Evolutionary conservation across 2,797 vertebrate genomes (phyloP).

Genomic region (Danio albolineatus): DNA sequence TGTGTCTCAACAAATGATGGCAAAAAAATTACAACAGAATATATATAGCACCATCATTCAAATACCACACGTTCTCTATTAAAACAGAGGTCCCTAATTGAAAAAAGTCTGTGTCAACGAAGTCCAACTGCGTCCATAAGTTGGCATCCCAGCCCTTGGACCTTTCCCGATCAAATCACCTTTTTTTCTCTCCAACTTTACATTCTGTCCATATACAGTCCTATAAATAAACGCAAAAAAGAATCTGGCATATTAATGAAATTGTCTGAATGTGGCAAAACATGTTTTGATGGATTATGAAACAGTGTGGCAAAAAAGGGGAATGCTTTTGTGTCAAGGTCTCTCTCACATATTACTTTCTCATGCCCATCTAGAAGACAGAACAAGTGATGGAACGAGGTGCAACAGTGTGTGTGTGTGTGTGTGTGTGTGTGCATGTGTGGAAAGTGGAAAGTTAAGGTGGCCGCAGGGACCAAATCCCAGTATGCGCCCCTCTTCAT

Average conservation of each 20-base stretch:
- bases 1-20: neutral
- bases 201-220: too few relatives aligned
- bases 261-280: neutral
- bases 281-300: constrained; percentile 3
- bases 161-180: too few relatives aligned
- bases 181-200: too few relatives aligned
- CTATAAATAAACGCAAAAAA: too few relatives aligned
- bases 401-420: neutral
- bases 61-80: neutral
- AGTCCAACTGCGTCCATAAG: too few relatives aligned
- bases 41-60: neutral
- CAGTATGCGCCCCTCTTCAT: constrained; percentile 17
- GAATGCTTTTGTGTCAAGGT: constrained; percentile 31
- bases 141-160: too few relatives aligned
- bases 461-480: constrained; percentile 32
- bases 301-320: neutral
- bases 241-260: neutral
- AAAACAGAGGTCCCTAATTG: neutral
- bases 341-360: constrained; percentile 3
- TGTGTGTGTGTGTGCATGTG: neutral
- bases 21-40: constrained; percentile 2
- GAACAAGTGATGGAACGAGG: constrained; percentile 10
- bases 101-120: neutral
- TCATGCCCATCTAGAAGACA: neutral
- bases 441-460: constrained; percentile 31